These are phyloP conservation scores for Ephydatia muelleri DNA, from an alignment of 37 sponge, comb jelly and placozoan genomes.

Conservation along the genomic window DNA sequence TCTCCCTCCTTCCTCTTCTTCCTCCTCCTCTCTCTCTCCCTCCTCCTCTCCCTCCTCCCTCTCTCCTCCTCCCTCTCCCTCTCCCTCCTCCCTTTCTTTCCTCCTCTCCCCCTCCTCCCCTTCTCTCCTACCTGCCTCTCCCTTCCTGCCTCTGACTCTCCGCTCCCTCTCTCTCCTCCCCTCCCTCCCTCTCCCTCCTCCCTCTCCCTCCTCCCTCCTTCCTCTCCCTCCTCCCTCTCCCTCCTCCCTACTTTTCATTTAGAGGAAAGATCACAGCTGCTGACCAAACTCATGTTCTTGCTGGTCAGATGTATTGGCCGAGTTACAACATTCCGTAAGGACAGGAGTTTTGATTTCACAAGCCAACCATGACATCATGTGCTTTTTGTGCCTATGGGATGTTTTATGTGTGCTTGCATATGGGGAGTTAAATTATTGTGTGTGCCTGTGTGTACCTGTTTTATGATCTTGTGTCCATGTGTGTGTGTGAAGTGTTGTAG, in stretches of 20 bases:
- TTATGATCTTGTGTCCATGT: not conserved
- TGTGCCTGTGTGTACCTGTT: not conserved
- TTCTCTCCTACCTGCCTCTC: not conserved
- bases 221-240: not conserved
- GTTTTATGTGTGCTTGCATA: not conserved
- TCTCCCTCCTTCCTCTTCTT: not conserved
- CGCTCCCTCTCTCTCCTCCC: not conserved
- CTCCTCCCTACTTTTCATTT: not conserved
- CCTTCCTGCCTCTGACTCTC: not conserved
- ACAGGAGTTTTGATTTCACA: not conserved
- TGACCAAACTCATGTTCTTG: slow-evolving; percentile 81
- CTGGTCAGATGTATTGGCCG: slow-evolving; percentile 81
- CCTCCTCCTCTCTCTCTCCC: not conserved
- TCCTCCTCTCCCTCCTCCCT: too few species aligned
- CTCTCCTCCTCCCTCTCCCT: not conserved
- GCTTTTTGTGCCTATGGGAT: not conserved
- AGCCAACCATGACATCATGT: not conserved
- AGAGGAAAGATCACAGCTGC: slow-evolving; percentile 42
- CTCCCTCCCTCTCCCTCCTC: not conserved
- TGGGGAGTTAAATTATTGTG: not conserved
- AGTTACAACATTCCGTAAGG: slow-evolving; percentile 95
- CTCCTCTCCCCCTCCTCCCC: not conserved
- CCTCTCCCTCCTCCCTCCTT: not conserved
- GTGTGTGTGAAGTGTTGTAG: not conserved
- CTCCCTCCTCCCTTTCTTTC: not conserved